These are phyloP conservation scores for Aldrovandia affinis DNA, from an alignment of 2,797 vertebrate species.

Conservation along the genomic window DNA sequence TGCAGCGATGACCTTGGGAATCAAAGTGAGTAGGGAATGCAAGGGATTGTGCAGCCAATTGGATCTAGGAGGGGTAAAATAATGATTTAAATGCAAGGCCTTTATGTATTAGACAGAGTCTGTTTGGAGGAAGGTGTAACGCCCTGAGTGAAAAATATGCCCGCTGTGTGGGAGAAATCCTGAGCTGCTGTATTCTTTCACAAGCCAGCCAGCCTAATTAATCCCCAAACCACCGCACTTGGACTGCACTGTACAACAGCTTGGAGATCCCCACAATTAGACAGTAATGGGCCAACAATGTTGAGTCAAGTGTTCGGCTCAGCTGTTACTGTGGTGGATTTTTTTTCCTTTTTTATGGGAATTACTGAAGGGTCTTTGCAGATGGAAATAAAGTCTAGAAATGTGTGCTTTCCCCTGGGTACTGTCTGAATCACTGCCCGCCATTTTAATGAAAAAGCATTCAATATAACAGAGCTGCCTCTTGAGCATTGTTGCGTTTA, in stretches of 20 bases:
- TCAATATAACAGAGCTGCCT: constrained; percentile 44
- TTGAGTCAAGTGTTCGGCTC: constrained; percentile 26
- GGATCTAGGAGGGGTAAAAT: background rate
- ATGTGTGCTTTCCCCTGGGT: constrained; percentile 23
- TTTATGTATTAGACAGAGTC: background rate
- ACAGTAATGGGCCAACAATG: constrained; percentile 23
- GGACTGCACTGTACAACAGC: constrained; percentile 27
- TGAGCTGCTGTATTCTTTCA: background rate
- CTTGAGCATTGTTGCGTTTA: constrained; percentile 39
- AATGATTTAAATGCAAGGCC: background rate
- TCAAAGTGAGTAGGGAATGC: too few relatives aligned
- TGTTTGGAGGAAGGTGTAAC: background rate
- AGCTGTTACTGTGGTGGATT: constrained; percentile 28
- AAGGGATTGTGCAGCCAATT: too few relatives aligned
- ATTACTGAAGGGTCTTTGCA: constrained; percentile 34
- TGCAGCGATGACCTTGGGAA: too few relatives aligned
- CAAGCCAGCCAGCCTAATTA: constrained; percentile 23
- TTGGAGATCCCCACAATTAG: constrained; percentile 32
- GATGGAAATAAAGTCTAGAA: constrained; percentile 35
- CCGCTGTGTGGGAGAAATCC: background rate
- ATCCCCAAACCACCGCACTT: constrained; percentile 23
- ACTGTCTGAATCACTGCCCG: constrained; percentile 33
- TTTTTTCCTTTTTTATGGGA: constrained; percentile 24
- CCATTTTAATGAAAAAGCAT: constrained; percentile 40
- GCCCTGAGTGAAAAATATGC: background rate